Conservation (phyloP, 1,140 invertebrate genomes). For the Trachymyrmex cornetzi region DNA sequence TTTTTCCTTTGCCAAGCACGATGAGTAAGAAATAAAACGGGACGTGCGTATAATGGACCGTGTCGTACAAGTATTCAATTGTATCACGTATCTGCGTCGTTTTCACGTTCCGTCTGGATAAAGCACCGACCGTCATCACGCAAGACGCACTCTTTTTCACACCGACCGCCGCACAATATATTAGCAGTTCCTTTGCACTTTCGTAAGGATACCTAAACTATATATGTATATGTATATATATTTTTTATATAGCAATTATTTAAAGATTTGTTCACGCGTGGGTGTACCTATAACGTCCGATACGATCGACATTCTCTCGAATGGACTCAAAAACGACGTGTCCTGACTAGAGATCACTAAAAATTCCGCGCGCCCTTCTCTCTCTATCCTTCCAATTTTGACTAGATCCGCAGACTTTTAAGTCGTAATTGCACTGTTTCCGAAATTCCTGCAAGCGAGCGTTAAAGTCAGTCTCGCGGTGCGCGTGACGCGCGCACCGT, state of each 20-base stretch:
- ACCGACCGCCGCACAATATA: slow-evolving; percentile 56
- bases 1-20: background rate
- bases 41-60: slow-evolving; percentile 24
- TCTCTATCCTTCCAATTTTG: slow-evolving; percentile 3
- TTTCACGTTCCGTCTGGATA: slow-evolving; percentile 7
- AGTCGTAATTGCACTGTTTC: slow-evolving; percentile 71
- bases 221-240: slow-evolving; percentile 18
- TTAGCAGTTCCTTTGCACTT: slow-evolving; percentile 54
- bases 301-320: slow-evolving; percentile 40
- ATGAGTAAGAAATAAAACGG: background rate
- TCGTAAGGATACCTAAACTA: slow-evolving; percentile 55
- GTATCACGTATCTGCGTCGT: background rate
- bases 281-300: slow-evolving; percentile 28
- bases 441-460: slow-evolving; percentile 65
- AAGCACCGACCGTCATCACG: slow-evolving; percentile 24
- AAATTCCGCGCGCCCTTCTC: slow-evolving; percentile 41
- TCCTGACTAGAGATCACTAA: slow-evolving; percentile 65
- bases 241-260: slow-evolving; percentile 51
- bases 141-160: slow-evolving; percentile 22
- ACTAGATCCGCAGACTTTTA: slow-evolving; percentile 71
- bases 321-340: slow-evolving; percentile 46
- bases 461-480: slow-evolving; percentile 73
- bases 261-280: slow-evolving; percentile 48
- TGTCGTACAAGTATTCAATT: slow-evolving; percentile 13
- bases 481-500: slow-evolving; percentile 57